Conservation (phyloP, 37 sponge, comb jelly and placozoan species). For the Tethya wilhelma region DNA sequence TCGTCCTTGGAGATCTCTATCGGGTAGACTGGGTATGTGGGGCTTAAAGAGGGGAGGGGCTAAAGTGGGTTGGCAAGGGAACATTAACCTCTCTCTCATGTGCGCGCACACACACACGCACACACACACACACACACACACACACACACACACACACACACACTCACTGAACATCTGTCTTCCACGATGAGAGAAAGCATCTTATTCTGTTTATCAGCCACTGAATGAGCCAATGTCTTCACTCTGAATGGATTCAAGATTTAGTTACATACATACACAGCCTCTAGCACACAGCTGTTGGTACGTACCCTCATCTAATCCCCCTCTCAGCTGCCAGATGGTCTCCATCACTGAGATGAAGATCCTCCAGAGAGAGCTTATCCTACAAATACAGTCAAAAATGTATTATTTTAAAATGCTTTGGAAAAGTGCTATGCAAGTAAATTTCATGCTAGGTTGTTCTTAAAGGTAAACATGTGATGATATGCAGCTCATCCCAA, state of each 20-base stretch:
- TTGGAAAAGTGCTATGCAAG: too few species aligned
- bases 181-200: conserved; percentile 67
- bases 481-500: too few species aligned
- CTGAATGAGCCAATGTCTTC: conserved; percentile 71
- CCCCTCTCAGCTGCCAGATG: conserved; percentile 57
- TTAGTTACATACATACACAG: not conserved
- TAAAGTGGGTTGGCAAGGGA: not conserved
- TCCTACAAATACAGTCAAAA: conserved; percentile 30
- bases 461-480: too few species aligned
- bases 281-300: not conserved
- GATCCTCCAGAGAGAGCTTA: conserved; percentile 37
- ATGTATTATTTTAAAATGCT: too few species aligned
- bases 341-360: conserved; percentile 61
- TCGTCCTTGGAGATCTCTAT: conserved; percentile 43
- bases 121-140: not conserved
- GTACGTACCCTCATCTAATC: conserved; percentile 54
- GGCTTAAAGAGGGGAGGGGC: too few species aligned
- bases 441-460: too few species aligned
- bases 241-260: conserved; percentile 3
- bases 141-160: not conserved
- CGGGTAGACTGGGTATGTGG: conserved; percentile 25
- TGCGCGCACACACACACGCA: not conserved
- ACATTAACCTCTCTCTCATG: not conserved
- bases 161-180: conserved; percentile 67
- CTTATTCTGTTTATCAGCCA: conserved; percentile 71